Conservation (phyloP, 2,888 invertebrate genomes). For the Drosophila antonietae region DNA sequence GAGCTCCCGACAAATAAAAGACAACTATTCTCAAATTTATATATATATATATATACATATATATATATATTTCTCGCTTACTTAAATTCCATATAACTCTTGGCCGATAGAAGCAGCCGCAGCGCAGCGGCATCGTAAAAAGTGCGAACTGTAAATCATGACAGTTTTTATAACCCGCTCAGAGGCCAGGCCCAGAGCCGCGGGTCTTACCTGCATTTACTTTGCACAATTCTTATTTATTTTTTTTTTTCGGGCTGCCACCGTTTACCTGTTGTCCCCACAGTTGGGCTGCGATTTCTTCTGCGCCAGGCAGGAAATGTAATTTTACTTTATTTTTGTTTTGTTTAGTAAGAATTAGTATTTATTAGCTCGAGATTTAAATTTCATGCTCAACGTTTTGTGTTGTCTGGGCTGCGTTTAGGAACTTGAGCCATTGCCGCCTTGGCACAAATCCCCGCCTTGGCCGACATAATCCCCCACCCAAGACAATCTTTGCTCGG, state of each 20-base stretch:
- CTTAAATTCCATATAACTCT: constrained; percentile 73
- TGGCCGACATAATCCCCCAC: constrained; percentile 33
- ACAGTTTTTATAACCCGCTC: constrained; percentile 73
- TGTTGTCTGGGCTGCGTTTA: constrained; percentile 13
- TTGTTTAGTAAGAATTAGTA: constrained; percentile 44
- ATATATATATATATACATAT: constrained; percentile 1
- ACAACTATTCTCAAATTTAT: constrained; percentile 66
- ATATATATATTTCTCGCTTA: constrained; percentile 70
- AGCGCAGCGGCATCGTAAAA: constrained; percentile 69
- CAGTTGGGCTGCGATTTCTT: constrained; percentile 24
- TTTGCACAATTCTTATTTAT: constrained; percentile 23
- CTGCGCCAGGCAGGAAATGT: constrained; percentile 58
- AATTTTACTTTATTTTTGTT: constrained; percentile 22
- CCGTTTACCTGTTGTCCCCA: constrained; percentile 53
- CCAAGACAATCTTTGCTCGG: constrained; percentile 34
- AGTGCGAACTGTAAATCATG: constrained; percentile 79
- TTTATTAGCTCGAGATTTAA: constrained; percentile 53
- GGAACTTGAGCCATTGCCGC: constrained; percentile 47
- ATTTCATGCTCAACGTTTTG: constrained; percentile 36
- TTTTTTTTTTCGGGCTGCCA: constrained; percentile 25
- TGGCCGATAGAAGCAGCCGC: constrained; percentile 59
- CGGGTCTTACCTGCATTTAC: constrained; percentile 37
- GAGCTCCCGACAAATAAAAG: constrained; percentile 36
- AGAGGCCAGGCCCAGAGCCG: constrained; percentile 10
- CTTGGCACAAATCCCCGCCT: constrained; percentile 47